Base-by-base conservation (phyloP, 1,140 invertebrate species). In the Chironomus tepperi region DNA sequence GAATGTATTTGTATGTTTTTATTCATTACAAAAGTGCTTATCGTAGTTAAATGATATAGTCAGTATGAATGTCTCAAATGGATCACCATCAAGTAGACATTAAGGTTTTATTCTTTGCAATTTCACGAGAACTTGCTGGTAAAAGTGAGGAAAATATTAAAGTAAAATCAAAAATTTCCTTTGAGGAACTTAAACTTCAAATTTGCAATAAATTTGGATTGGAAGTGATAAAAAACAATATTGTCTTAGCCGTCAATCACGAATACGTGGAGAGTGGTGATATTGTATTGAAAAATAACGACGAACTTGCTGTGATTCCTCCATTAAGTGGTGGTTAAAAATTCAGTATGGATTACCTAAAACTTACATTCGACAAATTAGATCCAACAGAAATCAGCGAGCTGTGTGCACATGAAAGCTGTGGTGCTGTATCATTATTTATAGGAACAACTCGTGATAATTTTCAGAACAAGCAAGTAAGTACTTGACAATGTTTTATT, bases 361-460 rank as follows among this genome's bases (percentile, higher is more conserved):
- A 91, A 76, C 80, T 98, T 16, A 87, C 88, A 3, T 78, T 86
- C 0, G 86, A 90, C 16, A 87, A 88, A 79, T 83, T 97, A 64
- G 84, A 89, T 78, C 80, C 94, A n/a, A 87, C 88, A 42, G 83
- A 87, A 67, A 88, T 94, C 70, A 87, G 88, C 43, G 82, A 88
- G 16, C 79, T 87, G 43, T 91, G 94, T 0, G 83, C 86, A 15
- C 88, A 90, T 65, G 84, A 90, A 74, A 86, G 86, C 72, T 97
- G 93, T 84, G 96, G 96, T 64, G 96, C 95, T 7, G 86, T 94
- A 21, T 94, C 94, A 3, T 81, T 93, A 43, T 98, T 98, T 84
- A 87, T 97, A 75, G 96, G 96, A 1, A 97, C 92, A 19, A 98
- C 96, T 9, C 86, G 96, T 79, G 90, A 98, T 83, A 90, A 91